Base-by-base conservation (phyloP, 2,113 vertebrate genomes). In the Elanus axillaris region DNA sequence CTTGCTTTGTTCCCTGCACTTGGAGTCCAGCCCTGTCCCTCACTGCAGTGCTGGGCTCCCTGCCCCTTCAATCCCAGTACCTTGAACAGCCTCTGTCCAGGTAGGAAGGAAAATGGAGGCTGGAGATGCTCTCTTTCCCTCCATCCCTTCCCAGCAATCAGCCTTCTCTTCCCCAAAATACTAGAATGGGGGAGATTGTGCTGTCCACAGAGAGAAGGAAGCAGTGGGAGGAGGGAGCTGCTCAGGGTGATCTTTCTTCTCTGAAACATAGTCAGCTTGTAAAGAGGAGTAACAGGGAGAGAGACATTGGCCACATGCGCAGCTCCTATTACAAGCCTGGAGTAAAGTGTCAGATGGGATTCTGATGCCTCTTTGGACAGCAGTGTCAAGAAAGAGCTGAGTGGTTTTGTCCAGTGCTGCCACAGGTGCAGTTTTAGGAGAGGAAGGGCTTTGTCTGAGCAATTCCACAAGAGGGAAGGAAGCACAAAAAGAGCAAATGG, bases 21-120 rank as follows among this genome's bases (percentile, higher is more conserved):
- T 23, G 66, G 19, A 67, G 36, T 31, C 53, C 79, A 95, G n/a
- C n/a, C 23, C 48, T 80, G 75, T 29, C 43, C 62, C 68, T 79
- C 29, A 6, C 25, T 31, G 52, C 0, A 0, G 14, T 55, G 4
- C 78, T 55, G 71, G 26, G 32, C 26, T 68, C 40, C 55, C 32
- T 34, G 29, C 10, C 4, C 84, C 80, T 34, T 16, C 81, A 26
- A 0, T 34, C n/a, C 34, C 78, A 78, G 50, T 13, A 11, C 25
- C 5, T 1, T 21, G 42, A 76, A 3, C 40, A n/a, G 26, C 52
- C 22, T 43, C 76, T 1, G 0, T 16, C 20, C 11, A 42, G 58
- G 38, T 34, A 58, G 53, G 22, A 50, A 27, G 40, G 32, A 13
- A 79, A 9, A 15, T 5, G 6, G 38, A 53, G 10, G 27, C 58